phyloP scores from a whole-genome alignment of 2,113 vertebrate species.

The Oreochromis spilurus region DNA sequence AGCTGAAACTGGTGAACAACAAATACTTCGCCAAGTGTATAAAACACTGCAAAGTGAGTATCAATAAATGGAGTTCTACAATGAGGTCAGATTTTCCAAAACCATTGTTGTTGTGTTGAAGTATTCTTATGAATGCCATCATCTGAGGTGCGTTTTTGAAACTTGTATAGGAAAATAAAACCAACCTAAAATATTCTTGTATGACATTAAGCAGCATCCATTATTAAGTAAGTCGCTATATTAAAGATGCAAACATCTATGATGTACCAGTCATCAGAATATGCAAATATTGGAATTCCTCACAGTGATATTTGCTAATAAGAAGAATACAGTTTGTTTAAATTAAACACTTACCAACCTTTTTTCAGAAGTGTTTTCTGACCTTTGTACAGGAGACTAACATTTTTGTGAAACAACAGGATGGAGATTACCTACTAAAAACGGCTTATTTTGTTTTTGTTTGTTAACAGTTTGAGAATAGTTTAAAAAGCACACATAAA shows the following conservation, averaged over 20 bases:
- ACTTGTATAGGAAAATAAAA: not conserved
- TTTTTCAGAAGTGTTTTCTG: not conserved
- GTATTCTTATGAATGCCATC: not conserved
- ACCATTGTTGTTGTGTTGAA: not conserved
- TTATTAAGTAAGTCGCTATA: not conserved
- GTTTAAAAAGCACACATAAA: not conserved
- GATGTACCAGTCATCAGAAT: not conserved
- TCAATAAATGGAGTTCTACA: not conserved
- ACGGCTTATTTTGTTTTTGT: not conserved
- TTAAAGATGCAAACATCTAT: not conserved
- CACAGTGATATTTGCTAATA: not conserved
- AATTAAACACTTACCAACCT: not conserved
- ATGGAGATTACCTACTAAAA: not conserved
- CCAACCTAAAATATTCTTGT: not conserved
- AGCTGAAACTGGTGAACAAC: constrained; percentile 36
- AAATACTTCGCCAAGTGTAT: constrained; percentile 15
- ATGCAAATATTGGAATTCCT: not conserved
- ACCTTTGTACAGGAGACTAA: not conserved
- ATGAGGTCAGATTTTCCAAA: not conserved
- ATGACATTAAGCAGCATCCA: not conserved
- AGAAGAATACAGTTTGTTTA: not conserved
- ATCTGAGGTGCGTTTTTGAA: not conserved
- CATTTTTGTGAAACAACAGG: not conserved
- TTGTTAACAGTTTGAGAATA: not conserved
- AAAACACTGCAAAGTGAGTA: not conserved